Evolutionary conservation across 2,797 vertebrate genomes (phyloP).

Genomic region (Neosalanx taihuensis): DNA sequence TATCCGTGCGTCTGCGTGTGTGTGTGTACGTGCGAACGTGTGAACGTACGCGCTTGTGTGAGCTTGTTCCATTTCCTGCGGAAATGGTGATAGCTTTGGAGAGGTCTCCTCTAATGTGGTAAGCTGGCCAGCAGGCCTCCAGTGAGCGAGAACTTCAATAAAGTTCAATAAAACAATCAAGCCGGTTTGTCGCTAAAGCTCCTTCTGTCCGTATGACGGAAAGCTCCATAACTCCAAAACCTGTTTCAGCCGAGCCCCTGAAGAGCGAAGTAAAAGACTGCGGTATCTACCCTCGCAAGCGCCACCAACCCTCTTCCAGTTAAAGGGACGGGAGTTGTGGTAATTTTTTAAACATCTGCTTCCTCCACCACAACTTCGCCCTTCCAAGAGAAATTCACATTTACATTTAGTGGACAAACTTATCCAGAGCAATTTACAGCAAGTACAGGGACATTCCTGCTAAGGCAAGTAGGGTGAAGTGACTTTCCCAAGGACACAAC

Average conservation of each 20-base stretch:
- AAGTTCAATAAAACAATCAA: neutral
- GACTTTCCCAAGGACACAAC: too few relatives aligned
- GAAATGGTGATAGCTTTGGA: constrained; percentile 42
- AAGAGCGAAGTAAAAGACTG: too few relatives aligned
- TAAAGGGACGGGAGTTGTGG: too few relatives aligned
- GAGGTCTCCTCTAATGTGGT: constrained; percentile 28
- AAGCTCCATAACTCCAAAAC: neutral
- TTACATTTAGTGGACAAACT: too few relatives aligned
- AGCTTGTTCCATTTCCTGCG: constrained; percentile 29
- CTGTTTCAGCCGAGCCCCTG: constrained; percentile 1
- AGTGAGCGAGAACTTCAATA: constrained; percentile 26
- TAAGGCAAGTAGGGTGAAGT: too few relatives aligned
- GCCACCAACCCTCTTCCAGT: too few relatives aligned
- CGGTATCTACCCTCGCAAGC: too few relatives aligned
- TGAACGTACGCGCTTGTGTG: neutral
- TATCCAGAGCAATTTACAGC: too few relatives aligned
- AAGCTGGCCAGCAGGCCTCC: constrained; percentile 11
- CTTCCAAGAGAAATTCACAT: too few relatives aligned
- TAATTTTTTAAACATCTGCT: too few relatives aligned
- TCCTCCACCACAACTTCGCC: too few relatives aligned
- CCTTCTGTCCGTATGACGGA: neutral
- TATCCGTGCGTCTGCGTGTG: constrained; percentile 8
- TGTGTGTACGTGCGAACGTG: neutral
- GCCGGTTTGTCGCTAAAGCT: neutral
- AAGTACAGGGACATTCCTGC: too few relatives aligned